These are phyloP conservation scores for Raillietiella orientalis DNA, from an alignment of 2,888 invertebrate genomes.

Conservation along the genomic window DNA sequence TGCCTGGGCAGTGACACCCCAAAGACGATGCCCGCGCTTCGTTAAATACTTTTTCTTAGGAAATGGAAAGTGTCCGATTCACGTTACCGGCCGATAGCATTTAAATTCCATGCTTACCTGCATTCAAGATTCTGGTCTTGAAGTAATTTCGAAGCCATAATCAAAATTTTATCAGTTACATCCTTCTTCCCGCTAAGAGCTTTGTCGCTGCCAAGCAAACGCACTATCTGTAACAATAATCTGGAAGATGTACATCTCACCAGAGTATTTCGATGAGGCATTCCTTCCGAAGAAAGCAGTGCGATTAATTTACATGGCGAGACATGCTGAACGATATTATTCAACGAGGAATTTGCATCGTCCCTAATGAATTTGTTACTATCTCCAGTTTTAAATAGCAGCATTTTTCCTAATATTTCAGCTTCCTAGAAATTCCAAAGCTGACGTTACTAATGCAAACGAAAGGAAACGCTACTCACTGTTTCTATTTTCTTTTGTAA, in stretches of 20 bases:
- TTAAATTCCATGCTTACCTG: too few relatives aligned
- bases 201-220: constrained; percentile 34
- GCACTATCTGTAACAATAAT: constrained; percentile 33
- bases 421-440: constrained; percentile 24
- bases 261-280: constrained; percentile 47
- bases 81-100: too few relatives aligned
- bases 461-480: constrained; percentile 14
- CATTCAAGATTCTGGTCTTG: constrained; percentile 61
- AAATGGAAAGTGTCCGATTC: too few relatives aligned
- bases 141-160: constrained; percentile 44
- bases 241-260: constrained; percentile 55
- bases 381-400: constrained; percentile 65
- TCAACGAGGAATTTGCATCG: constrained; percentile 52
- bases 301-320: constrained; percentile 27
- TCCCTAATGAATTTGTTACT: constrained; percentile 71
- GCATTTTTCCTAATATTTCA: constrained; percentile 44
- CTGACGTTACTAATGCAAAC: background rate
- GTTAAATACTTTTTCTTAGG: too few relatives aligned
- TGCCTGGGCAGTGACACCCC: too few relatives aligned
- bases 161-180: constrained; percentile 38
- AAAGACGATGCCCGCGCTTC: too few relatives aligned
- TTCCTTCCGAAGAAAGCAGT: constrained; percentile 31
- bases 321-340: constrained; percentile 41
- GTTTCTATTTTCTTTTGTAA: constrained; percentile 20
- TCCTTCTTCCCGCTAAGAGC: constrained; percentile 38